These are phyloP conservation scores for Metallyticus violacea DNA, from an alignment of 2,888 invertebrate genomes.

Conservation along the genomic window DNA sequence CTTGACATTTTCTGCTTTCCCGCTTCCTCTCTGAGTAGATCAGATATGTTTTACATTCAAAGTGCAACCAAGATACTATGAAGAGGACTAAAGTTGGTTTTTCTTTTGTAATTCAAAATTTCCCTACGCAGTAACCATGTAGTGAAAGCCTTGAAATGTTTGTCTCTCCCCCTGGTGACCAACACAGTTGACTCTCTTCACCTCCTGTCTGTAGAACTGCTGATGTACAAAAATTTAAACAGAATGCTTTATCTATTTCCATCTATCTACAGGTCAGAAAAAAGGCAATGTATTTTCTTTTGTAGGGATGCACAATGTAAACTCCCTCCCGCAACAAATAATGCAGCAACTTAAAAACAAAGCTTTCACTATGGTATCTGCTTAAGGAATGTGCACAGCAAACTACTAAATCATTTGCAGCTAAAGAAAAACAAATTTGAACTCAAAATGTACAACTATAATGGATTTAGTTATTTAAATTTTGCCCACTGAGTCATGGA, in stretches of 20 bases:
- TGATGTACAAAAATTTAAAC: not conserved
- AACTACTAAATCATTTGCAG: conserved; percentile 23
- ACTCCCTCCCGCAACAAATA: not conserved
- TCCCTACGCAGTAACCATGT: conserved; percentile 30
- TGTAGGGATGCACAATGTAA: conserved; percentile 35
- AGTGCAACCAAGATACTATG: not conserved
- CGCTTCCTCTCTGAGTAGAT: too few species aligned
- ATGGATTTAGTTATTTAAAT: not conserved
- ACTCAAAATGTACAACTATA: too few species aligned
- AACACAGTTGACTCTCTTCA: not conserved
- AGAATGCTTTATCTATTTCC: not conserved
- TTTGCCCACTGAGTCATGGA: not conserved
- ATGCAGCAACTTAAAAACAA: not conserved
- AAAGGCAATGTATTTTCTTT: conserved; percentile 19
- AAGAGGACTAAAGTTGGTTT: not conserved
- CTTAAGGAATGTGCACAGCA: conserved; percentile 13
- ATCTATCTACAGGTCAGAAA: not conserved
- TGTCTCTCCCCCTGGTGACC: not conserved
- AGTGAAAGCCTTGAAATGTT: conserved; percentile 27
- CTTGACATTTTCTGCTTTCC: too few species aligned
- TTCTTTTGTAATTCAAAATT: not conserved
- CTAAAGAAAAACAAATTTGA: conserved; percentile 21
- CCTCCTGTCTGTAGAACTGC: not conserved
- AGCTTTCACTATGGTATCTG: conserved; percentile 34
- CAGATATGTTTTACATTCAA: not conserved